Evolutionary conservation across 2,888 invertebrate species (phyloP).

Genomic region (Stenotaenia linearis): DNA sequence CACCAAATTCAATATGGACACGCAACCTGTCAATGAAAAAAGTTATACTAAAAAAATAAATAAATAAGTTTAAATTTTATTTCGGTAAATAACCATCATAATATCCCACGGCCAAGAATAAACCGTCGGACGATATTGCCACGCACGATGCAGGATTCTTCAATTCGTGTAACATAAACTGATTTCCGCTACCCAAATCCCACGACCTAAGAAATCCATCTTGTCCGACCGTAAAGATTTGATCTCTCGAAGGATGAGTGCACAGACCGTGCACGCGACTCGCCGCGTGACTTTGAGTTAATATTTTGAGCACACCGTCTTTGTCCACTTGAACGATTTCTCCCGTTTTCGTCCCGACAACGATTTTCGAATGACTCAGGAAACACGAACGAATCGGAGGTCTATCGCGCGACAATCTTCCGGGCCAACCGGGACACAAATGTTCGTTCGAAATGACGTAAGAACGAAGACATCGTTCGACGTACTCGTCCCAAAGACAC

Average conservation of each 20-base stretch:
- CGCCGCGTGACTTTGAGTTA: constrained; percentile 48
- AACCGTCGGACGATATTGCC: constrained; percentile 47
- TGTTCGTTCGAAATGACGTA: constrained; percentile 45
- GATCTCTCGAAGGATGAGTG: constrained; percentile 45
- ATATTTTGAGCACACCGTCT: constrained; percentile 45
- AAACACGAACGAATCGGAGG: constrained; percentile 47
- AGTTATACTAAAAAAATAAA: no score
- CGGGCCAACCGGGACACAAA: constrained; percentile 41
- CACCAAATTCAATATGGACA: background rate
- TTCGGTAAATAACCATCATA: constrained; percentile 47
- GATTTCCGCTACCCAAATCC: constrained; percentile 42
- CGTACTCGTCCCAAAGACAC: constrained; percentile 48
- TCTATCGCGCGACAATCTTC: constrained; percentile 43
- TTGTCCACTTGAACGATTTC: constrained; percentile 48
- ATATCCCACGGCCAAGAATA: constrained; percentile 47
- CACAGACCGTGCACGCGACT: constrained; percentile 50
- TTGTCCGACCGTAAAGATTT: constrained; percentile 48
- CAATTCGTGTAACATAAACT: constrained; percentile 45
- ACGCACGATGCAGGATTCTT: constrained; percentile 46
- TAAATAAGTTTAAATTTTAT: background rate
- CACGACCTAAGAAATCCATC: constrained; percentile 48
- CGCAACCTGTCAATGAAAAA: background rate
- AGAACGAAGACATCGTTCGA: constrained; percentile 47
- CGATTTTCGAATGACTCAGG: constrained; percentile 46
- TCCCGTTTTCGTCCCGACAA: constrained; percentile 47